These are phyloP conservation scores for Harpagifer antarcticus DNA, from an alignment of 2,797 vertebrate species.

Conservation along the genomic window DNA sequence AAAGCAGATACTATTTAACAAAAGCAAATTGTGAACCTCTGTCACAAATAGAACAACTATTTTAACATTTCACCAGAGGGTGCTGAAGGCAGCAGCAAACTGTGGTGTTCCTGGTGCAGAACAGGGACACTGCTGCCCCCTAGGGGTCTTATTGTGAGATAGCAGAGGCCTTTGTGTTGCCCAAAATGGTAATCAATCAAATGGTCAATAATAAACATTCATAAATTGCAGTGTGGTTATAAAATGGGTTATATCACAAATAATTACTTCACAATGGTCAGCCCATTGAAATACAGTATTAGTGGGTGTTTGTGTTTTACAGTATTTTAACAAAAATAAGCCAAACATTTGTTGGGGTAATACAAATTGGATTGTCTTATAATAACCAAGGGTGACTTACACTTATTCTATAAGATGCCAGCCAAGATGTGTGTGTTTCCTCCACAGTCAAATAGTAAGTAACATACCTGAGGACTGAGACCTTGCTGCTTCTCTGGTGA, in stretches of 20 bases:
- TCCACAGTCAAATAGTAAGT: slow-evolving; percentile 12
- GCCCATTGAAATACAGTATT: neutral
- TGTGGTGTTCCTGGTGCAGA: neutral
- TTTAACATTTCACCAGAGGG: slow-evolving; percentile 10
- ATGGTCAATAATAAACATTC: neutral
- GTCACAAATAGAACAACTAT: neutral
- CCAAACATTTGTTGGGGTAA: neutral
- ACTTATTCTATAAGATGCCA: neutral
- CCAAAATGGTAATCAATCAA: neutral
- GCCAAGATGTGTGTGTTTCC: neutral
- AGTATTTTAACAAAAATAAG: neutral
- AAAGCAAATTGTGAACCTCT: neutral
- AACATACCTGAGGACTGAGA: slow-evolving; percentile 83
- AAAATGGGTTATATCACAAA: neutral
- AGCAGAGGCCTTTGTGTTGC: neutral
- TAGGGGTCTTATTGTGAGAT: slow-evolving; percentile 14
- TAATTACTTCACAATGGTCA: neutral
- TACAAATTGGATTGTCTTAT: neutral
- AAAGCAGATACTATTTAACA: neutral
- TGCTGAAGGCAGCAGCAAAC: slow-evolving; percentile 3
- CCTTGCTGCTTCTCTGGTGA: slow-evolving; percentile 82
- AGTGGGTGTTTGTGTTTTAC: neutral
- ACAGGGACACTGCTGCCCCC: slow-evolving; percentile 44
- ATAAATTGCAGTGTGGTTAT: slow-evolving; percentile 1
- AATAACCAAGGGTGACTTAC: neutral